These are phyloP conservation scores for Cataglyphis livida DNA, from an alignment of 2,888 invertebrate species.

Conservation along the genomic window DNA sequence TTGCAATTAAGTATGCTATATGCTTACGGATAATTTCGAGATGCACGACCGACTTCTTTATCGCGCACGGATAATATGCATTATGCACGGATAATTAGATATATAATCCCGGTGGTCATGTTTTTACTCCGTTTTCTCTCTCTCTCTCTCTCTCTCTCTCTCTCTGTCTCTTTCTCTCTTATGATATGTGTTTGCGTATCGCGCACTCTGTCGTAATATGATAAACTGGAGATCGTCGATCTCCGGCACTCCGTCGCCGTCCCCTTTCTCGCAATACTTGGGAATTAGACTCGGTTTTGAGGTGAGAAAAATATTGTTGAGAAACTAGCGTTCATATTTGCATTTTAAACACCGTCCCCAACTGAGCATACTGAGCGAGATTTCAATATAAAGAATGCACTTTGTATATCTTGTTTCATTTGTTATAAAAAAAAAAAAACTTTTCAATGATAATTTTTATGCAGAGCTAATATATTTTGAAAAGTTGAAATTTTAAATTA, in stretches of 20 bases:
- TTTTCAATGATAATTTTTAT: neutral
- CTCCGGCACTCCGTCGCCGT: slow-evolving; percentile 10
- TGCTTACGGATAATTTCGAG: slow-evolving; percentile 51
- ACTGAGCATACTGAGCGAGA: slow-evolving; percentile 25
- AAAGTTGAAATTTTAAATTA: neutral
- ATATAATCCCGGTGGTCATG: slow-evolving; percentile 33
- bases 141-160: neutral
- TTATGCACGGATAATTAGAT: slow-evolving; percentile 41
- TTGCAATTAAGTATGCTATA: slow-evolving; percentile 56
- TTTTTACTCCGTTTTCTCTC: neutral
- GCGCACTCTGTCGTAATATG: slow-evolving; percentile 12
- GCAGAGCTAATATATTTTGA: neutral
- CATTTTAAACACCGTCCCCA: slow-evolving; percentile 14
- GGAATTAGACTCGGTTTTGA: slow-evolving; percentile 31
- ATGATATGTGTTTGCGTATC: slow-evolving; percentile 21
- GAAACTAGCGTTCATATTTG: slow-evolving; percentile 31
- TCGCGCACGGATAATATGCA: slow-evolving; percentile 56
- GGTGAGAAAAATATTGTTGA: slow-evolving; percentile 46
- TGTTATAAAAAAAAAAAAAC: neutral
- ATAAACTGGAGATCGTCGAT: slow-evolving; percentile 19
- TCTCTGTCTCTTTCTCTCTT: neutral
- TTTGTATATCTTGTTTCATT: neutral
- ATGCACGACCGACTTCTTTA: slow-evolving; percentile 44
- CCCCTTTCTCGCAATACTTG: slow-evolving; percentile 35
- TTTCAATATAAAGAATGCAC: slow-evolving; percentile 10